Evolutionary conservation across 2,113 vertebrate genomes (phyloP).

Genomic region (Oreochromis tanganicae): DNA sequence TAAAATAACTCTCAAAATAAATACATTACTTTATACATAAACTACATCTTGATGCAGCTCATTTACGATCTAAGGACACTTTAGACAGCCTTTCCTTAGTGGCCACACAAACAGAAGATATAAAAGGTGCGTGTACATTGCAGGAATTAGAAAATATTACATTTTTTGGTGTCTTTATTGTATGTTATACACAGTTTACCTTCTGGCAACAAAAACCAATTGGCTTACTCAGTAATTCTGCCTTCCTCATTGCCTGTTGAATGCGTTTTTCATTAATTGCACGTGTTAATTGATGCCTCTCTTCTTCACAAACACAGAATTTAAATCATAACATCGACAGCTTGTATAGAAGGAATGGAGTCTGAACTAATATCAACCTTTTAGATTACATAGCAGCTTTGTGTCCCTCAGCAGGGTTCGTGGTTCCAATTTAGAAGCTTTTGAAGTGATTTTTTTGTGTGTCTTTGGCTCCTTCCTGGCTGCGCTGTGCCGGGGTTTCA

Average conservation of each 20-base stretch:
- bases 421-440: conserved; percentile 57
- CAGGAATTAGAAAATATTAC: not conserved
- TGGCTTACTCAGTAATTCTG: not conserved
- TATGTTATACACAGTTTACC: not conserved
- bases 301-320: not conserved
- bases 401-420: conserved; percentile 49
- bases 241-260: not conserved
- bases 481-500: conserved; percentile 30
- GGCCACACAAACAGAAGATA: not conserved
- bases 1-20: not conserved
- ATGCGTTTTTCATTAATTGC: not conserved
- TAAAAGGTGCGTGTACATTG: not conserved
- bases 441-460: conserved; percentile 56
- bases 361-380: conserved; percentile 48
- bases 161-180: not conserved
- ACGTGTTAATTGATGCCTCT: not conserved
- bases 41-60: not conserved
- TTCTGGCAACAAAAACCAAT: not conserved
- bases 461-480: conserved; percentile 50
- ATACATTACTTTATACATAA: not conserved
- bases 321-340: not conserved
- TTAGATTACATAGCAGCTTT: conserved; percentile 46
- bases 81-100: not conserved
- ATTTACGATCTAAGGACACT: not conserved
- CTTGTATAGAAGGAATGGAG: not conserved